Percentiles rank a stretch among this genome's conserved stretches.
phyloP scores from a whole-genome alignment of 1,140 invertebrate species.

The Monochamus saltuarius region DNA sequence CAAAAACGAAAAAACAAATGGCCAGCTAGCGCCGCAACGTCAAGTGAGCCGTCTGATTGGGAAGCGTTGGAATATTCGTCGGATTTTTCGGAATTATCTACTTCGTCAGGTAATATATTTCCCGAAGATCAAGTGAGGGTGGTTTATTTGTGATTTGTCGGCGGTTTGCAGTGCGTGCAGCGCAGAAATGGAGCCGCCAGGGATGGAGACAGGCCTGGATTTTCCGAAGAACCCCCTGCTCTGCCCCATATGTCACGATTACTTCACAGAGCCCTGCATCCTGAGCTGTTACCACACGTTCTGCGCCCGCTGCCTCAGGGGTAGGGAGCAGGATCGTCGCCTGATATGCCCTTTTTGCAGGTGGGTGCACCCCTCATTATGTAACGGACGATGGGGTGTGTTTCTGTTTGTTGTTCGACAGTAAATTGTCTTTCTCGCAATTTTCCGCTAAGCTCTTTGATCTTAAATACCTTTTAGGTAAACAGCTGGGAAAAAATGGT shows the following conservation, averaged over 20 bases:
- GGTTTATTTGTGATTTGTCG: background rate
- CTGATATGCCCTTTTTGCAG: conserved; percentile 67
- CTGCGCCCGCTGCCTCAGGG: conserved; percentile 64
- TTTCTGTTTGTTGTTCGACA: conserved; percentile 11
- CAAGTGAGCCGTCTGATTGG: background rate
- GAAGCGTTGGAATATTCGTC: background rate
- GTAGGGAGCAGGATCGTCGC: conserved; percentile 61
- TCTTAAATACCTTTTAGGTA: background rate
- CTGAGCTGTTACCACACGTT: conserved; percentile 70
- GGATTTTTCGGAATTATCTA: conserved; percentile 43
- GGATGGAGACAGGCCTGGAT: conserved; percentile 44
- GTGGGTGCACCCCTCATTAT: conserved; percentile 46
- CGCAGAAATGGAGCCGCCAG: conserved; percentile 45
- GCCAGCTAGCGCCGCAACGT: background rate
- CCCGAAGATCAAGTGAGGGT: background rate
- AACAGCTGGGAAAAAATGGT: too few relatives aligned
- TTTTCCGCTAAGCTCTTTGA: too few relatives aligned
- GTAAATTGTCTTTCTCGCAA: background rate
- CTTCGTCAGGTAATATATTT: conserved; percentile 40
- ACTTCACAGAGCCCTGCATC: conserved; percentile 68
- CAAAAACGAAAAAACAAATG: conserved; percentile 2
- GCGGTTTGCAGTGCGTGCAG: conserved; percentile 34
- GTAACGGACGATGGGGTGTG: background rate
- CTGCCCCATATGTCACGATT: conserved; percentile 68
- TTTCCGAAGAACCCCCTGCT: conserved; percentile 61